Evolutionary conservation across 53 echinoderm and acorn worm genomes (phyloP).

Genomic region (Crossaster papposus): DNA sequence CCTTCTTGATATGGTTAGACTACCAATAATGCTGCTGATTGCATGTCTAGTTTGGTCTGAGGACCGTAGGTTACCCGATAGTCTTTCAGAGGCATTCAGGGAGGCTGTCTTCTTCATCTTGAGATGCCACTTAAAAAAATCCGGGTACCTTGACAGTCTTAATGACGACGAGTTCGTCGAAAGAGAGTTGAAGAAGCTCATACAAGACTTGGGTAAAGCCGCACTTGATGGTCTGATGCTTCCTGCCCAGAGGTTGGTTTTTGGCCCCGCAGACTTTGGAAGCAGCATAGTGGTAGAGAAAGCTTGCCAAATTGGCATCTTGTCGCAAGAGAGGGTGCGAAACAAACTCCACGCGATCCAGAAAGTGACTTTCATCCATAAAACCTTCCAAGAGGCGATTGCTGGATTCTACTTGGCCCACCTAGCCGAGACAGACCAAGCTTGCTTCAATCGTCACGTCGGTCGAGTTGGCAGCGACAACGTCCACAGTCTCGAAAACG

Average conservation of each 20-base stretch:
- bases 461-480: neutral
- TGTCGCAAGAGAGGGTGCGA: conserved; percentile 7
- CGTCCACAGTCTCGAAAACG: neutral
- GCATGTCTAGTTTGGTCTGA: conserved; percentile 39
- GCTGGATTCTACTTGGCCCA: conserved; percentile 40
- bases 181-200: neutral
- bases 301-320: neutral
- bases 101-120: conserved; percentile 12
- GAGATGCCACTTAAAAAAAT: conserved; percentile 11
- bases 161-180: neutral
- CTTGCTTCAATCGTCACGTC: neutral
- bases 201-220: conserved; percentile 5
- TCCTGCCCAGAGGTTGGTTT: neutral
- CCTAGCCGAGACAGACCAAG: conserved; percentile 4
- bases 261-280: neutral
- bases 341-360: neutral
- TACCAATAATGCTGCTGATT: conserved; percentile 42
- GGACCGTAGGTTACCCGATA: conserved; percentile 25
- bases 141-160: neutral
- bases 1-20: conserved; percentile 16
- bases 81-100: conserved; percentile 14
- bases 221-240: conserved; percentile 41
- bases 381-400: conserved; percentile 41
- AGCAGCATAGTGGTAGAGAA: neutral
- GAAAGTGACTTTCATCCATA: conserved; percentile 41